Base-by-base conservation (phyloP, 2,113 vertebrate genomes). In the Hydrolagus affinis region DNA sequence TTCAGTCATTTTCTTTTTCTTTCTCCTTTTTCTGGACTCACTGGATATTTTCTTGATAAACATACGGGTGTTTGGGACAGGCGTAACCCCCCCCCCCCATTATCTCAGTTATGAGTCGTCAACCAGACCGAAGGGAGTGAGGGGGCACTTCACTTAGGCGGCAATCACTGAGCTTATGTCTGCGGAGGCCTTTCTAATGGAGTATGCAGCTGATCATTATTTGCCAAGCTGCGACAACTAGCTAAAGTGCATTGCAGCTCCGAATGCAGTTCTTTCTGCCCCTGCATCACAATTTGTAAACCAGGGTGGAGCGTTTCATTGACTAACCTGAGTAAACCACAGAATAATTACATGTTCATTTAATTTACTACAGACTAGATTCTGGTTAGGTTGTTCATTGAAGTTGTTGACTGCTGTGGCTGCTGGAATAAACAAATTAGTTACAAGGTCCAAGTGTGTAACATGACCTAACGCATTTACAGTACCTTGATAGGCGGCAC, bases 281-380 rank as follows among this genome's bases (percentile, higher is more conserved):
- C n/a, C 59, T 62, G 15, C 28, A 80, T 80, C 21, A 80, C 23
- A n/a, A 60, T 77, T 77, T 60, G 76, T 80, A 62, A 59, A 62
- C 23, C 8, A 12, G 59, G 76, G 76, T 62, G 62, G 59, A 64
- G 12, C 44, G 28, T 80, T 62, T 80, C 62, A 28, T 80, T 25
- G 76, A 80, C 59, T 80, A 64, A 64, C 59, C 23, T 60, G 21
- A 59, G 76, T 25, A 80, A 80, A 80, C 21, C 57, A 28, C 76
- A 78, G n/a, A 64, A 25, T 80, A 80, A 80, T 62, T 80, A 14
- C 62, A 80, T 80, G 23, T 74, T 74, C 30, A 80, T 80, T 80
- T 80, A 80, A 62, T 62, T 23, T 80, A 25, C 76, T 15, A 28
- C 76, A 62, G 21, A 28, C 57, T 80, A 8, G 23, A 62, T 80